A percentile compares a stretch with the other conserved stretches of the same genome.
Evolutionary conservation across 2,888 invertebrate species (phyloP).

Genomic region (Megastigmus dorsalis): DNA sequence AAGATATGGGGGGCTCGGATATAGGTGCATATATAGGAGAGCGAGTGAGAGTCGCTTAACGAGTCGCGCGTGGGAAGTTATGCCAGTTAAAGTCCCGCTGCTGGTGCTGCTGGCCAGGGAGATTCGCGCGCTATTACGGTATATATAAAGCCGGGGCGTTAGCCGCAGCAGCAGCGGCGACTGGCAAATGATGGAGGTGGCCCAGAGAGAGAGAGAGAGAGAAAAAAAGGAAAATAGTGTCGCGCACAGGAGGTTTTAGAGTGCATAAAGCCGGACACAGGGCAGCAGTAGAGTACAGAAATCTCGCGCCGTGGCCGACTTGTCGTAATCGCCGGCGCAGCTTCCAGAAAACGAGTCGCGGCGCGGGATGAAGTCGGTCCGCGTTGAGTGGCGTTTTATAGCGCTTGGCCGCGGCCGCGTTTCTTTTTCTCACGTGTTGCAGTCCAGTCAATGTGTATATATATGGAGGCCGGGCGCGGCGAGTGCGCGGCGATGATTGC

Average conservation of each 20-base stretch:
- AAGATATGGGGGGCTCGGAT: too few species aligned
- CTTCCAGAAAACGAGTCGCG: slow-evolving; percentile 44
- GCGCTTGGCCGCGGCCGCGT: not conserved
- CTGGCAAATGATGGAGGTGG: slow-evolving; percentile 20
- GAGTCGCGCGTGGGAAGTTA: slow-evolving; percentile 63
- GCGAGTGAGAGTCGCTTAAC: slow-evolving; percentile 49
- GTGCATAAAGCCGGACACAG: too few species aligned
- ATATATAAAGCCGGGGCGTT: slow-evolving; percentile 10
- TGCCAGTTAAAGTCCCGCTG: slow-evolving; percentile 50
- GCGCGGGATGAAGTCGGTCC: slow-evolving; percentile 35
- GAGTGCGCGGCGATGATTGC: slow-evolving; percentile 1
- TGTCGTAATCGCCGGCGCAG: not conserved
- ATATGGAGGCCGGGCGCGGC: not conserved
- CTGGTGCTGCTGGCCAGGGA: slow-evolving; percentile 28
- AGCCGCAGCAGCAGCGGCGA: slow-evolving; percentile 19
- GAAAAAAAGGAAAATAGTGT: slow-evolving; percentile 39
- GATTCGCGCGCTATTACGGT: slow-evolving; percentile 25
- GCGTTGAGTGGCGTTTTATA: slow-evolving; percentile 20
- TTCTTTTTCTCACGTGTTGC: slow-evolving; percentile 8
- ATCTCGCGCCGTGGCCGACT: too few species aligned
- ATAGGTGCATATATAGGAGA: slow-evolving; percentile 28
- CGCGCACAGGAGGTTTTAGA: too few species aligned
- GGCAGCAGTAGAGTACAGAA: too few species aligned
- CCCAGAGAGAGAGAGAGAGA: too few species aligned
- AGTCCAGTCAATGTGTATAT: not conserved